Conservation (phyloP, 2,113 vertebrate species). For the Ceyx cyanopectus region DNA sequence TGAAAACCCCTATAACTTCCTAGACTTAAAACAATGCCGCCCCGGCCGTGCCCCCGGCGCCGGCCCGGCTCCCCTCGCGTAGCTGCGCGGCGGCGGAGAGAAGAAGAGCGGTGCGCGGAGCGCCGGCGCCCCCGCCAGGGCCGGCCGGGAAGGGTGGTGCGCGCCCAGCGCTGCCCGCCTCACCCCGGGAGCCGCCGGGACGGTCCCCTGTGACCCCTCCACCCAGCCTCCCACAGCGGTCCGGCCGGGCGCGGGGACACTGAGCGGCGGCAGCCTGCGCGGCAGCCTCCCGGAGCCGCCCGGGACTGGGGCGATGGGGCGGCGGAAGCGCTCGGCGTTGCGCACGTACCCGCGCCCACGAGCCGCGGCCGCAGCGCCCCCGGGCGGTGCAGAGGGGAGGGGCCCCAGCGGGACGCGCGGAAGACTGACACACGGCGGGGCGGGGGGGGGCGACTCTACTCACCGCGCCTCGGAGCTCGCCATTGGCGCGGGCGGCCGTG, state of each 20-base stretch:
- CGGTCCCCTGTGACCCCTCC: background rate
- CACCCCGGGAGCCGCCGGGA: background rate
- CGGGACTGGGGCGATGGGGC: too few relatives aligned
- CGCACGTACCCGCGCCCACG: background rate
- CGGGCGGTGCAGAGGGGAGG: background rate
- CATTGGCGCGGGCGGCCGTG: constrained; percentile 27
- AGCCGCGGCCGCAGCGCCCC: background rate
- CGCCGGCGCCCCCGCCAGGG: background rate
- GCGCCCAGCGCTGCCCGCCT: background rate
- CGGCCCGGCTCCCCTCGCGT: background rate
- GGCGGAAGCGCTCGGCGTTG: too few relatives aligned
- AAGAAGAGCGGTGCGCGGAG: background rate
- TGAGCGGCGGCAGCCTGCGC: too few relatives aligned
- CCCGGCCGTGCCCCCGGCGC: background rate
- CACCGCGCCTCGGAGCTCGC: background rate
- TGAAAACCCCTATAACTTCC: rapidly evolving
- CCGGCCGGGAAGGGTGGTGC: background rate
- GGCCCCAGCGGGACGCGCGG: background rate
- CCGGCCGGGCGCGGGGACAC: too few relatives aligned
- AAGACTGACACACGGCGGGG: background rate
- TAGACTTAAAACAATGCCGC: rapidly evolving
- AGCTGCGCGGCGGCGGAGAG: background rate
- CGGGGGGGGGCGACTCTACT: background rate
- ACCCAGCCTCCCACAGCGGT: background rate
- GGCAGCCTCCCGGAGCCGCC: too few relatives aligned